Evolutionary conservation across 2,888 invertebrate genomes (phyloP), one percentile per base, ranked within the genome.

Genomic region (Tenthredo notha): DNA sequence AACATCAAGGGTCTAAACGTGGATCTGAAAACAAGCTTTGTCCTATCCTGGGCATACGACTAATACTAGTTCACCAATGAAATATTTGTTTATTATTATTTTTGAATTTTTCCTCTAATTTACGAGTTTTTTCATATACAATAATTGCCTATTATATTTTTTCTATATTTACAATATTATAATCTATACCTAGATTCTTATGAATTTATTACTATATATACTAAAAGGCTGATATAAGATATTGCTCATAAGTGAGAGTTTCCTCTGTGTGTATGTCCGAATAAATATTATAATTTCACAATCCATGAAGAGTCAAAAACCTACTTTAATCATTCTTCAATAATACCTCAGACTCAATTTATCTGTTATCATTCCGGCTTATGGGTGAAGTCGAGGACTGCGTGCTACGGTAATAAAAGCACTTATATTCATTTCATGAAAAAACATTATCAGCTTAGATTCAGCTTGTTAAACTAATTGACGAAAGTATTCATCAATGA

Each of bases 11-110:
- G 86, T 25, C 86, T 92, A 58, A 37, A 58, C 47, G 67, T 89
- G 33, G 89, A 92, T 85, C 86, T 92, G 77, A 88, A 86, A 70
- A 43, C 88, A 61, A 78, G 84, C 1, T 90, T 92, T n/a, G 43
- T 54, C 29, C 84, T 92, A 58, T 85, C 65, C 37, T 92, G 92
- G 91, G 58, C 85, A 70, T 88, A 88, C 21, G 29, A 78, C 61
- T 80, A 80, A 61, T 12, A 29, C 61, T n/a, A n/a, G n/a, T 80
- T 40, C 33, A 40, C 6, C 40, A 10, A 37, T 21, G 40, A 40
- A 40, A 80, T 40, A 37, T n/a, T 61, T 21, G 21, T 40, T 21
- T 61, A 40, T 50, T 40, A 37, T 40, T 25, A 54, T 12, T 33
- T 7, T n/a, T 4, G 12, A n/a, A 15, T 77, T 54, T 18, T 78